Evolutionary conservation across 2,113 vertebrate genomes (phyloP), one percentile per base, ranked within the genome.

Genomic region (Xenopus laevis): DNA sequence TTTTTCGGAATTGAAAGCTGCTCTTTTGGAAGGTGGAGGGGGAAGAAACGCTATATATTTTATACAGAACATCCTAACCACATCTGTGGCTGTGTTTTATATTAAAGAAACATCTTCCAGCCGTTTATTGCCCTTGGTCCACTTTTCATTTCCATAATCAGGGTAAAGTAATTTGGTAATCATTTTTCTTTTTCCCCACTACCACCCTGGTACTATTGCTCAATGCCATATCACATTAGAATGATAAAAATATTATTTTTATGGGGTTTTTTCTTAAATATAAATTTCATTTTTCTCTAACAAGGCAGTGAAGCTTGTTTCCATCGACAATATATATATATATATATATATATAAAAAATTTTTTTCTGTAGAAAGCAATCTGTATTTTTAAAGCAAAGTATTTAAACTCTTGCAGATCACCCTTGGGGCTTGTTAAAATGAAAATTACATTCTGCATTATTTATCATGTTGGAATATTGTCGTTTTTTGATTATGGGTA

Each of bases 391-490:
- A 60, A 45, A 57, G 53, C 30, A 73, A 59, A 57, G 10, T 53
- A 30, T 65, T 59, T 59, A 59, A 44, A 72, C n/a, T 7, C 17
- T 72, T 13, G 47, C 18, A 57, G 23, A 55, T 65, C 10, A 18
- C 72, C 65, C 65, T 20, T 3, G 33, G 57, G 57, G 58, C 57
- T 44, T 68, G 65, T 68, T 63, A 68, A 75, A 74, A 74, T 74
- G 72, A 74, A 74, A 75, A 68, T 62, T 46, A 53, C 73, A 62
- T 53, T 75, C 46, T 75, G 73, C 57, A 68, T 75, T 68, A 68
- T 75, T 68, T 75, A 40, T 75, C 57, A 74, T 1, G 57, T 15
- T 58, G 27, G 45, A 45, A 33, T 75, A 61, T 72, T 62, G 64
- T n/a, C 15, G 10, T 7, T 13, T 44, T 71, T 13, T 18, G 58